Conservation (phyloP, 1,140 invertebrate genomes). For the Drosophila neocordata region DNA sequence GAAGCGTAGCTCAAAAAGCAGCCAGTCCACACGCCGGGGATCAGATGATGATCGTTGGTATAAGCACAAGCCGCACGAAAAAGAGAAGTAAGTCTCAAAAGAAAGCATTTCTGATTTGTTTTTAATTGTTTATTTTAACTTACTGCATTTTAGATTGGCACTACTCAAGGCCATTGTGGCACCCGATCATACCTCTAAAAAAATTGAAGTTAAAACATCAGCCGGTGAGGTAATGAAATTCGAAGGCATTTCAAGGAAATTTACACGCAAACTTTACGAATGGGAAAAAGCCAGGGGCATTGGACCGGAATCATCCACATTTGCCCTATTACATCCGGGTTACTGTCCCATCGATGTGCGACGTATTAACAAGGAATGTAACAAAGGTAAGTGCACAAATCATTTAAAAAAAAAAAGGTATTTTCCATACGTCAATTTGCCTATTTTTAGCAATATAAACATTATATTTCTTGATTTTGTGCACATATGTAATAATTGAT, state of each 20-base stretch:
- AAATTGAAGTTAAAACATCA: conserved; percentile 91
- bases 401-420: too few species aligned
- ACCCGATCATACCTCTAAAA: conserved; percentile 84
- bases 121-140: not conserved
- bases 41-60: conserved; percentile 77
- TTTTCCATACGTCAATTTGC: too few species aligned
- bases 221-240: conserved; percentile 90
- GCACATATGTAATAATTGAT: too few species aligned
- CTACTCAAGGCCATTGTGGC: conserved; percentile 86
- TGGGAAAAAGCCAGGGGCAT: conserved; percentile 94
- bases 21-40: conserved; percentile 54
- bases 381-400: conserved; percentile 46
- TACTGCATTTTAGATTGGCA: conserved; percentile 83
- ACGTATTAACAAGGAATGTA: conserved; percentile 68
- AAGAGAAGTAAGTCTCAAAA: conserved; percentile 61
- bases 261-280: conserved; percentile 94
- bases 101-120: not conserved
- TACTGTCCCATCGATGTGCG: conserved; percentile 82
- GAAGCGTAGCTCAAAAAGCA: conserved; percentile 61
- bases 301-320: conserved; percentile 91
- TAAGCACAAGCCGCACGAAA: conserved; percentile 73
- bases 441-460: too few species aligned
- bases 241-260: conserved; percentile 93
- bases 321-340: conserved; percentile 87
- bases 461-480: too few species aligned